Evolutionary conservation across 1,140 invertebrate species (phyloP).

Genomic region (Leguminivora glycinivorella): DNA sequence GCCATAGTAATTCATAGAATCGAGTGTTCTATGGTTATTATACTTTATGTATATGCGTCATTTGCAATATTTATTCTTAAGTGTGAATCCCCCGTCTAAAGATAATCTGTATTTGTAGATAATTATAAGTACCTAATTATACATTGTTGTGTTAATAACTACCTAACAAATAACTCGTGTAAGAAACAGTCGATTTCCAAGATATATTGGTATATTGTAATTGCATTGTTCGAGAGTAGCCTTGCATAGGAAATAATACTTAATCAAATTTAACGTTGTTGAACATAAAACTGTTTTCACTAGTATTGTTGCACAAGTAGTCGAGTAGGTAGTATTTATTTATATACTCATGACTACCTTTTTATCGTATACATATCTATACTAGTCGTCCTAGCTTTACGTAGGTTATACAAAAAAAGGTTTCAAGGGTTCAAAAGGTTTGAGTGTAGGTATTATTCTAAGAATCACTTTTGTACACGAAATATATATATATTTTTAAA

Average conservation of each 20-base stretch:
- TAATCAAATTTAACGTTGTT: not conserved
- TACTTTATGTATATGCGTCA: not conserved
- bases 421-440: no score
- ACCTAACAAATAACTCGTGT: not conserved
- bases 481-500: no score
- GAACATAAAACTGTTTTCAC: not conserved
- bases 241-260: constrained; percentile 2
- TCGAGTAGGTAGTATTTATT: no score
- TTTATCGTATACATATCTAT: no score
- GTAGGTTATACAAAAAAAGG: no score
- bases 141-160: constrained; percentile 9
- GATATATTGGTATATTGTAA: not conserved
- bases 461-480: no score
- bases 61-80: not conserved
- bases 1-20: constrained; percentile 3
- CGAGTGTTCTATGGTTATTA: constrained; percentile 3
- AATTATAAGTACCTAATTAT: not conserved
- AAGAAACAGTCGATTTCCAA: not conserved
- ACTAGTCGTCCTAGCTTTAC: no score
- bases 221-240: constrained; percentile 9
- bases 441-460: no score
- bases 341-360: no score
- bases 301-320: not conserved
- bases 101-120: not conserved
- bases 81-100: not conserved